A percentile compares a stretch with the other conserved stretches of the same genome.
phyloP scores from a whole-genome alignment of 2,888 invertebrate species.

The Cylloceria caligata region DNA sequence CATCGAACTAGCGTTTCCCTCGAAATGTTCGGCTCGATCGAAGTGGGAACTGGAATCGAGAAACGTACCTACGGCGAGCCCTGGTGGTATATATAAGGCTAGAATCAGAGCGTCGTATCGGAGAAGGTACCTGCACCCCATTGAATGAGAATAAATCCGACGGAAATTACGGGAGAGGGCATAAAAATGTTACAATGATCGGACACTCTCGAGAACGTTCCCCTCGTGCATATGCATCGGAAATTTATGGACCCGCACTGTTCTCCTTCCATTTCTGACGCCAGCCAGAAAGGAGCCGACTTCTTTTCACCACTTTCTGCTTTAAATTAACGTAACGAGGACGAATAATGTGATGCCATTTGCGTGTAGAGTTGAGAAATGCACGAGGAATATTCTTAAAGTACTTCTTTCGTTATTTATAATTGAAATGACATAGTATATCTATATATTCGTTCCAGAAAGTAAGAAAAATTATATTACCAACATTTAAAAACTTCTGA shows the following conservation, averaged over 20 bases:
- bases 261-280: slow-evolving; percentile 1
- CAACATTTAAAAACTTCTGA: background rate
- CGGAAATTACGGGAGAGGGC: slow-evolving; percentile 66
- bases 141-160: slow-evolving; percentile 46
- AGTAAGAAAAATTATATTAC: background rate
- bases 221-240: slow-evolving; percentile 69
- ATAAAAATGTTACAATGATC: slow-evolving; percentile 66
- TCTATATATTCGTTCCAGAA: background rate
- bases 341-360: slow-evolving; percentile 37
- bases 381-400: background rate
- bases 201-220: slow-evolving; percentile 11
- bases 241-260: slow-evolving; percentile 36
- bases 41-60: slow-evolving; percentile 22
- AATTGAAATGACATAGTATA: background rate
- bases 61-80: slow-evolving; percentile 33
- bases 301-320: slow-evolving; percentile 9
- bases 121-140: background rate
- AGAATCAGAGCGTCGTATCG: slow-evolving; percentile 15
- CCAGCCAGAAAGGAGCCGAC: slow-evolving; percentile 12
- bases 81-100: background rate
- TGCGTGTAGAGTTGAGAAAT: background rate
- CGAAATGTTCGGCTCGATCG: slow-evolving; percentile 17
- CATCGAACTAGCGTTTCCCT: slow-evolving; percentile 52
- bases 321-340: slow-evolving; percentile 23
- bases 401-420: background rate